Conservation (phyloP, 2,113 vertebrate genomes). For the Blennius ocellaris region DNA sequence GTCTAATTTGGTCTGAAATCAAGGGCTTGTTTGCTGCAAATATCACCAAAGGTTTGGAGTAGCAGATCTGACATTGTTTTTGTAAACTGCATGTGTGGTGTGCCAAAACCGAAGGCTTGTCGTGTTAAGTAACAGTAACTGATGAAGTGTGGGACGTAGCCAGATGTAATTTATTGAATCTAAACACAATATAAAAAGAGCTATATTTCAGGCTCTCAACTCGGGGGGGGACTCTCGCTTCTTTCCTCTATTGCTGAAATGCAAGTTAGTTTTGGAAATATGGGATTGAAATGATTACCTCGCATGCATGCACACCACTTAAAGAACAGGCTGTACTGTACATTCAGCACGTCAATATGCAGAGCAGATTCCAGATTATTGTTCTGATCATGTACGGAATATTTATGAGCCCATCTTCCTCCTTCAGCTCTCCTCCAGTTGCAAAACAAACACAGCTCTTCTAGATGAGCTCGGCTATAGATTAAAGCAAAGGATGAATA, state of each 20-base stretch:
- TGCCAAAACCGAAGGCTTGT: not conserved
- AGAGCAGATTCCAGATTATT: constrained; percentile 8
- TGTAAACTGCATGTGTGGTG: not conserved
- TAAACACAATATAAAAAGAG: not conserved
- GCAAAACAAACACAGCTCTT: constrained; percentile 54
- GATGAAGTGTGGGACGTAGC: not conserved
- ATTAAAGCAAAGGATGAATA: constrained; percentile 70
- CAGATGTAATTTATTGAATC: not conserved
- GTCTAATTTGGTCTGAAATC: constrained; percentile 11
- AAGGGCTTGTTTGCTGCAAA: constrained; percentile 10
- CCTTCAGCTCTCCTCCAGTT: constrained; percentile 41
- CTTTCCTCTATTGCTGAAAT: not conserved
- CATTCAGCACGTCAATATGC: not conserved
- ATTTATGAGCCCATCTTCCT: constrained; percentile 56
- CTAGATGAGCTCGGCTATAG: constrained; percentile 61
- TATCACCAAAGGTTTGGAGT: not conserved
- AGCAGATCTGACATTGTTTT: not conserved
- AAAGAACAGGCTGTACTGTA: constrained; percentile 3
- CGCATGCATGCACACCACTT: not conserved
- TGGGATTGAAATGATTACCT: not conserved
- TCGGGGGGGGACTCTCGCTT: not conserved
- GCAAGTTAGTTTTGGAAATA: not conserved
- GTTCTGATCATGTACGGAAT: constrained; percentile 33
- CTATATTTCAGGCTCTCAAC: not conserved
- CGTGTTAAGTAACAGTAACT: not conserved